Evolutionary conservation across 64 coral and sea anemone species (phyloP), one percentile per base, ranked within the genome.

Genomic region (Pachyseris speciosa): DNA sequence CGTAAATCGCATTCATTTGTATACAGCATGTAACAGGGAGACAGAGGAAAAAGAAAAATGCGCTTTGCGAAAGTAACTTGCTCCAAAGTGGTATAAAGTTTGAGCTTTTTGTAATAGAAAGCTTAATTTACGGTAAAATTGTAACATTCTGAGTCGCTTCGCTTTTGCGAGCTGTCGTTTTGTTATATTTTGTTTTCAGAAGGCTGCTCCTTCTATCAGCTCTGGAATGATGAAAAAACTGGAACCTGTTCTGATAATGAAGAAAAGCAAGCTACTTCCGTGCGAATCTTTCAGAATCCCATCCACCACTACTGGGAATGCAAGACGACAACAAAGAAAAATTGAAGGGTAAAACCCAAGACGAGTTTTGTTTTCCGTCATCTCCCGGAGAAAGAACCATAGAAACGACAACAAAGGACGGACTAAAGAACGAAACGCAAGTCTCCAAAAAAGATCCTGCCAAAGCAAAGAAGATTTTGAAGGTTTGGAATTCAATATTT

Each of bases 151-250:
- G n/a, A n/a, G n/a, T n/a, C n/a, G n/a, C n/a, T n/a, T n/a, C 4
- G 27, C 33, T 34, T 39, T 22, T 20, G 6, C 20, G 16, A 70
- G 33, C 15, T 70, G 17, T 12, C 2, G 1, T 19, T 22, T 39
- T 71, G 12, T 37, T 71, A 0, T 57, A 4, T 12, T 22, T 41
- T 32, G 33, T 2, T 81, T 37, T 15, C 77, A 81, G 77, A 81
- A 42, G 55, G n/a, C 24, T 40, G 77, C 29, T 4, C 77, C 77
- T 0, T 81, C 29, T 6, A 81, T 81, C 36, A 61, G 77, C 34
- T 40, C 53, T 27, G 52, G 77, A 81, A 25, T 81, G 33, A 81
- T 81, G 51, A 81, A 61, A 42, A 81, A 81, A 57, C 77, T 81
- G 5, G 77, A 81, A 25, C 77, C 77, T 60, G 53, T 63, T 12